These are phyloP conservation scores for Leptinotarsa undecemlineata DNA, from an alignment of 1,140 invertebrate genomes.

Conservation along the genomic window DNA sequence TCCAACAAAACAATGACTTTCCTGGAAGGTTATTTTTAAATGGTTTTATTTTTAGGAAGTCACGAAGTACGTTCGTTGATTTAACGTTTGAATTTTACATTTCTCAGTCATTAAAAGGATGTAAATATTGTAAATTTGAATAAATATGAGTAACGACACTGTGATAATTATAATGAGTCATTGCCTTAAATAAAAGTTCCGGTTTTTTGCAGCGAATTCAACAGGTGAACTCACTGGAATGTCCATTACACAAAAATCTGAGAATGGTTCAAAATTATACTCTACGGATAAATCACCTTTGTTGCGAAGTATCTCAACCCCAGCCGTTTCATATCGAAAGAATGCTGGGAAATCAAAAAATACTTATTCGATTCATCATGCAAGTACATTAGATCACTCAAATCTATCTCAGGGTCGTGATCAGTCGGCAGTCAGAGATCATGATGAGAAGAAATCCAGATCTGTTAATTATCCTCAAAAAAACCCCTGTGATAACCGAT, in stretches of 20 bases:
- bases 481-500: neutral
- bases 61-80: too few relatives aligned
- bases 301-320: conserved; percentile 5
- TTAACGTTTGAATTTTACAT: too few relatives aligned
- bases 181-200: neutral
- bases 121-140: neutral
- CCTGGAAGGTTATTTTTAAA: too few relatives aligned
- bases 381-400: conserved; percentile 1
- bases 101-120: too few relatives aligned
- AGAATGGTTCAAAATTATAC: neutral
- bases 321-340: neutral
- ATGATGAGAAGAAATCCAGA: neutral
- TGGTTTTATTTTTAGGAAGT: too few relatives aligned
- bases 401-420: neutral
- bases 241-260: neutral
- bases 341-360: conserved; percentile 2
- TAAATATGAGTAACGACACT: neutral
- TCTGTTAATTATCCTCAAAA: neutral
- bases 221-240: neutral
- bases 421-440: neutral
- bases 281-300: neutral
- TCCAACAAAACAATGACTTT: too few relatives aligned
- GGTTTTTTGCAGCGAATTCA: neutral
- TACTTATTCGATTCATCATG: conserved; percentile 6
- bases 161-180: conserved; percentile 3